Conservation (phyloP, 2,113 vertebrate genomes). For the Taxidea taxus region DNA sequence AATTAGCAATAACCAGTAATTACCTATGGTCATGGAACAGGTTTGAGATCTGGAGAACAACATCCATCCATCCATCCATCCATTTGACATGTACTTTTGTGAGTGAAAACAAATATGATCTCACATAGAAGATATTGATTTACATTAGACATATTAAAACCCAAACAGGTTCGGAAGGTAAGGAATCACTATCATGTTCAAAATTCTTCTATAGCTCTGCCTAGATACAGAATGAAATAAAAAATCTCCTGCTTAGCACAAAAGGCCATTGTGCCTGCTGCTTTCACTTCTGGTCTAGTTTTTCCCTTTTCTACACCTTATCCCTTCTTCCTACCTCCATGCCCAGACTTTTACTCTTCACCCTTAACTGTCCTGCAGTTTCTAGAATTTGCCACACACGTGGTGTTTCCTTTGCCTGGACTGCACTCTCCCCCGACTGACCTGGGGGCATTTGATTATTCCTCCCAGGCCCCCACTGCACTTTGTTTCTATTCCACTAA, state of each 20-base stretch:
- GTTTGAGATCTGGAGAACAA: neutral
- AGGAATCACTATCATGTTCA: neutral
- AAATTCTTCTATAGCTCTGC: neutral
- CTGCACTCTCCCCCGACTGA: neutral
- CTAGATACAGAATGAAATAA: neutral
- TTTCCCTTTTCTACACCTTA: neutral
- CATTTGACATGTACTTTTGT: neutral
- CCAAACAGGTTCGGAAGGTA: neutral
- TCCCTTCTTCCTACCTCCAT: neutral
- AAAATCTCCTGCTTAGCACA: neutral
- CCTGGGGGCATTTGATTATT: neutral
- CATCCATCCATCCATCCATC: neutral
- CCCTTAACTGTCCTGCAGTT: neutral
- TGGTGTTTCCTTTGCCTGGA: neutral
- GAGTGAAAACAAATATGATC: neutral
- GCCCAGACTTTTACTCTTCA: neutral
- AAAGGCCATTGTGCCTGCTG: neutral
- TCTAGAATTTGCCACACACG: neutral
- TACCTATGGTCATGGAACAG: neutral
- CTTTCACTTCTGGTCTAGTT: no score
- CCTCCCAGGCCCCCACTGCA: neutral
- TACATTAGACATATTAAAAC: neutral
- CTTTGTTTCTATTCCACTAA: neutral
- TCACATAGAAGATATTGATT: neutral
- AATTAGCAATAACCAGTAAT: neutral